Percentiles rank a stretch among this genome's conserved stretches.
Evolutionary conservation across 2,113 vertebrate genomes (phyloP).

Genomic region (Okapia johnstoni): DNA sequence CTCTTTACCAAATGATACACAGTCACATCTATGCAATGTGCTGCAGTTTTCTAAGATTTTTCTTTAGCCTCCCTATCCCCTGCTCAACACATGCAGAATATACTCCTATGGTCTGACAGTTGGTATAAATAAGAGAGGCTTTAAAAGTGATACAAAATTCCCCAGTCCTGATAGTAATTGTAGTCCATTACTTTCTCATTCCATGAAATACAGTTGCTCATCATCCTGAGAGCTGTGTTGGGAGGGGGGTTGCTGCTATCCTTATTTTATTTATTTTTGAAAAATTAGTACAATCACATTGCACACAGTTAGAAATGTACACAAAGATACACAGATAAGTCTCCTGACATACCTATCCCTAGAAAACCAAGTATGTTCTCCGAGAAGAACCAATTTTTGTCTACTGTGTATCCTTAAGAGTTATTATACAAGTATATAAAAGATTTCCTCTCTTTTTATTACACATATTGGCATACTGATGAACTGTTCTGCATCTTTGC

Average conservation of each 20-base stretch:
- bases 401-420: not conserved
- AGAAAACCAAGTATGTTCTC: not conserved
- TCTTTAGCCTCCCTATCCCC: not conserved
- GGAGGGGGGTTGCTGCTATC: not conserved
- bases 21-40: not conserved
- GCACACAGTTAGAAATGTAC: not conserved
- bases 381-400: not conserved
- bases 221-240: not conserved
- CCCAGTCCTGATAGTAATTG: not conserved
- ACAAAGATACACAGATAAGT: not conserved
- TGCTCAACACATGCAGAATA: not conserved
- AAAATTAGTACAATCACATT: not conserved
- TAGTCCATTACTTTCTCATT: not conserved
- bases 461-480: not conserved
- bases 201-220: not conserved
- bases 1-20: not conserved
- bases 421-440: not conserved
- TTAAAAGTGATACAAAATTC: not conserved
- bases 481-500: not conserved
- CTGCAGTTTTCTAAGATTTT: not conserved
- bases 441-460: not conserved
- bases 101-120: fast-evolving
- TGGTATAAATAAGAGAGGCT: not conserved
- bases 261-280: not conserved
- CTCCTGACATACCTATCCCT: not conserved